Evolutionary conservation across 2,888 invertebrate genomes (phyloP).

Genomic region (Pinctada fucata): DNA sequence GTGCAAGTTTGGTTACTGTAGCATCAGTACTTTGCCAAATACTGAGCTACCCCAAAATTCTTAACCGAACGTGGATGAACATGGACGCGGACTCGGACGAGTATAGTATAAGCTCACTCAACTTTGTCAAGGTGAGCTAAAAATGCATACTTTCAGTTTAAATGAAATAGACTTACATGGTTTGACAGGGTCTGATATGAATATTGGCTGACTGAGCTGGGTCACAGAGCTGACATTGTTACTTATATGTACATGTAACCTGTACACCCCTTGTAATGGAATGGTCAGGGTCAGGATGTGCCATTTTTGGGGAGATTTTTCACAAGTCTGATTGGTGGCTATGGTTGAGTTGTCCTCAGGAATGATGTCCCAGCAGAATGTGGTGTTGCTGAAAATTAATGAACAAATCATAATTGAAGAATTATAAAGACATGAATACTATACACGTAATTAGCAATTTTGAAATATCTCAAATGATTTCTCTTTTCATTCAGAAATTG

Average conservation of each 20-base stretch:
- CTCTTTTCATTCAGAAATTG: too few relatives aligned
- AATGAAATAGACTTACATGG: background rate
- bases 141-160: too few relatives aligned
- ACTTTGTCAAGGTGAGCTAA: too few relatives aligned
- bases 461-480: too few relatives aligned
- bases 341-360: background rate
- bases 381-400: conserved; percentile 6
- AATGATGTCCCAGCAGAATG: conserved; percentile 3
- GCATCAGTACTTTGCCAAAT: too few relatives aligned
- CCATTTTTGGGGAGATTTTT: background rate
- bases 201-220: background rate
- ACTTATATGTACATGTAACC: background rate
- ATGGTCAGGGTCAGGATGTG: conserved; percentile 7
- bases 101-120: too few relatives aligned
- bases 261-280: conserved; percentile 5
- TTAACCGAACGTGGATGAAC: too few relatives aligned
- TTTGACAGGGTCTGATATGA: background rate
- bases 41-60: too few relatives aligned
- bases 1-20: too few relatives aligned
- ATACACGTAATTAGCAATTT: too few relatives aligned
- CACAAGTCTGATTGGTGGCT: background rate
- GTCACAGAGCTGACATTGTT: conserved; percentile 20
- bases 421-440: too few relatives aligned
- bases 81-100: too few relatives aligned
- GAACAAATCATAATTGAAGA: background rate